These are phyloP conservation scores for Ptychobarbus kaznakovi DNA, from an alignment of 2,797 vertebrate genomes.

Conservation along the genomic window DNA sequence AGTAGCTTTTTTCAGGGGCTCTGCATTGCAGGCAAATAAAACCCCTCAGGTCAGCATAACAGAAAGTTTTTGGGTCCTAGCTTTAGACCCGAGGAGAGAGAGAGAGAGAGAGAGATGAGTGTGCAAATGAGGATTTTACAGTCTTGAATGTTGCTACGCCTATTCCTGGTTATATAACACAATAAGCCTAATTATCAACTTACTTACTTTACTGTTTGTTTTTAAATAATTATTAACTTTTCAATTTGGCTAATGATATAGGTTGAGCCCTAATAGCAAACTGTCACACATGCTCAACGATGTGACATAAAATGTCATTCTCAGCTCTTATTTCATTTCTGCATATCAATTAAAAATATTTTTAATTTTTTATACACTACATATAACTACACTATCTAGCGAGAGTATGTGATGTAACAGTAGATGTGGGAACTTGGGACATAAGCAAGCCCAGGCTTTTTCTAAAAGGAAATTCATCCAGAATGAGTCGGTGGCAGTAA, in stretches of 20 bases:
- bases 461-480: background rate
- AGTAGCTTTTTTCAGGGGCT: background rate
- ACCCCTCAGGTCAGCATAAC: slow-evolving; percentile 25
- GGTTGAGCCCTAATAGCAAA: background rate
- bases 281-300: background rate
- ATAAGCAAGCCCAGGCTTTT: background rate
- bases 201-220: slow-evolving; percentile 9
- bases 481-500: background rate
- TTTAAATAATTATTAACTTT: slow-evolving; percentile 23
- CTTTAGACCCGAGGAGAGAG: background rate
- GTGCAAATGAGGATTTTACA: slow-evolving; percentile 9
- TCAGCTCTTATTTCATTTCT: background rate
- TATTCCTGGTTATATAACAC: slow-evolving; percentile 23
- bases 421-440: background rate
- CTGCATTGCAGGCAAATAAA: slow-evolving; percentile 41
- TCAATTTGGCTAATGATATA: background rate
- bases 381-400: background rate
- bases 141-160: background rate
- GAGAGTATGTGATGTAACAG: background rate
- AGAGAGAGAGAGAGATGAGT: background rate
- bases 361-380: background rate
- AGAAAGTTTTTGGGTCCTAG: slow-evolving; percentile 6
- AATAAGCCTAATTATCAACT: slow-evolving; percentile 4
- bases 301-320: background rate
- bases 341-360: background rate